Evolutionary conservation across 1,140 invertebrate genomes (phyloP).

Genomic region (Drosophila auraria): DNA sequence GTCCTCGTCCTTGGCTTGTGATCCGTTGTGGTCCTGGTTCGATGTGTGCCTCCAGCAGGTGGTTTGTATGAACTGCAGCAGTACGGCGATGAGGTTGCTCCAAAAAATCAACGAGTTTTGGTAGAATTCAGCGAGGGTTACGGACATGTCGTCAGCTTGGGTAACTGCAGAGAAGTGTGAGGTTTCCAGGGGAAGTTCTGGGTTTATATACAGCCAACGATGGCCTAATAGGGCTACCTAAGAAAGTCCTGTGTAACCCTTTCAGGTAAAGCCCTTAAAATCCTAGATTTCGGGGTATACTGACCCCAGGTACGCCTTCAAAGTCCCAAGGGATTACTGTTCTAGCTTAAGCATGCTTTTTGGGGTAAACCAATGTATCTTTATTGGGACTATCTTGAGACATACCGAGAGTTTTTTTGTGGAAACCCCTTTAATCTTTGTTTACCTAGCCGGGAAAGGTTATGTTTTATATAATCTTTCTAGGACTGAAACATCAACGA

Average conservation of each 20-base stretch:
- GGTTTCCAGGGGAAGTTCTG: fast-evolving
- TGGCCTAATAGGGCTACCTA: neutral
- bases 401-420: neutral
- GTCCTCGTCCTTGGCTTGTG: no score
- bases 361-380: neutral
- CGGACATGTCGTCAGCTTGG: constrained; percentile 3
- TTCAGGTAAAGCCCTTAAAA: neutral
- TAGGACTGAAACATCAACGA: no score
- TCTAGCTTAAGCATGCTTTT: no score
- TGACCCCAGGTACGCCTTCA: neutral
- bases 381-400: neutral
- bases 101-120: constrained; percentile 21
- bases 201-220: neutral
- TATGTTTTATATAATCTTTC: neutral
- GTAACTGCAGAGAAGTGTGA: constrained; percentile 4
- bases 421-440: neutral
- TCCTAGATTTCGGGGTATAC: no score
- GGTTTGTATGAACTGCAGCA: constrained; percentile 25
- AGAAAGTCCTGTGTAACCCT: neutral
- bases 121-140: constrained; percentile 1
- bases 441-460: neutral
- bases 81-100: constrained; percentile 18
- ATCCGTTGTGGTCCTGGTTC: no score
- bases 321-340: neutral
- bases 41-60: neutral